phyloP scores from a whole-genome alignment of 2,888 invertebrate genomes.

The Gordius sp. region DNA sequence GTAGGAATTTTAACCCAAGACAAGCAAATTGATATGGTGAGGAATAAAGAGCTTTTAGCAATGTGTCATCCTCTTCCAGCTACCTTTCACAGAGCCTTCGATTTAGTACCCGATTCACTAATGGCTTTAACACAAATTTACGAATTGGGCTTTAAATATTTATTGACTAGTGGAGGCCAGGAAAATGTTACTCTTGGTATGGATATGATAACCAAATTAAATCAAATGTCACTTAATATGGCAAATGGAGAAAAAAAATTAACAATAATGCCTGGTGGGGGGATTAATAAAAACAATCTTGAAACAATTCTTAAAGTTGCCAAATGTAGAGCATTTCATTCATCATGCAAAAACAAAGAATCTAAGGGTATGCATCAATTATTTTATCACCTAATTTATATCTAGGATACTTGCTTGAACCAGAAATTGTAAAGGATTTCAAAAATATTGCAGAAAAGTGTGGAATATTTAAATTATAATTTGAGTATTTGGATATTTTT shows the following conservation, averaged over 20 bases:
- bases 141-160: background rate
- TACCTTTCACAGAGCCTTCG: conserved; percentile 15
- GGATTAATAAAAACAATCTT: background rate
- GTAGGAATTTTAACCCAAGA: background rate
- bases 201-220: background rate
- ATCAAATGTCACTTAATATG: background rate
- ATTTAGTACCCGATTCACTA: background rate
- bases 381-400: no score
- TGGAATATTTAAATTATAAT: no score
- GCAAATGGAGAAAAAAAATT: background rate
- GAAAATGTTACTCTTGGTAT: background rate
- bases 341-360: background rate
- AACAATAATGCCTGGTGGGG: background rate
- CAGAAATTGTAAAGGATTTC: no score
- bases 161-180: background rate
- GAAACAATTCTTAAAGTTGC: background rate
- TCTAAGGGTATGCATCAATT: no score
- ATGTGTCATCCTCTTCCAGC: background rate
- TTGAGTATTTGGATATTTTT: no score
- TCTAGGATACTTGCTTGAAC: no score
- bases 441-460: no score
- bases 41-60: background rate
- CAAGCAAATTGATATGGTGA: background rate
- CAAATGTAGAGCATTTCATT: background rate
- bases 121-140: background rate